Evolutionary conservation across 1,140 invertebrate genomes (phyloP), one percentile per base, ranked within the genome.

Genomic region (Drosophila varians): DNA sequence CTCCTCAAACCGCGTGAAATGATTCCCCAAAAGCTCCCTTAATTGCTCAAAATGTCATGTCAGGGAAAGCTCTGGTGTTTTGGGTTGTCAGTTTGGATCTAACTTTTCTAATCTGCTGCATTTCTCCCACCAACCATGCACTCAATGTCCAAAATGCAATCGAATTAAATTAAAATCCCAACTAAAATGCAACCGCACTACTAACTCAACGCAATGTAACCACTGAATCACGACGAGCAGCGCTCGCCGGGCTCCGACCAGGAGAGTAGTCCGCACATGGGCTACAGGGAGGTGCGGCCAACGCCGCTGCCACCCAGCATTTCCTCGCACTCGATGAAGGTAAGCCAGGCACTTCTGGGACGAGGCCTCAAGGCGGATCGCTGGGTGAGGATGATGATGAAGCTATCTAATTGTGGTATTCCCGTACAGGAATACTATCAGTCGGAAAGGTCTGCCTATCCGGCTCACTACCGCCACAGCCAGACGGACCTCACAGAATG

Each of bases 261-360:
- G 73, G 80, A 88, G 62, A 82, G 75, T 60, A 74, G 61, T 38
- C 72, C 84, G n/a, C 74, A 89, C 55, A 69, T 57, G 48, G 86
- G 78, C 53, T 90, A 86, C 47, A 71, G 86, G 68, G 88, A 91
- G 58, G 54, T 57, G 70, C 79, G 86, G 48, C 69, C 77, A 49
- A 58, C 74, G 56, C 86, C 80, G 45, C 84, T 91, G n/a, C 89
- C 89, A 31, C 88, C 90, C 47, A 91, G 90, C 74, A 88, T 89
- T 46, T 91, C 90, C 23, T 73, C 90, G 23, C 90, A 91, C 60
- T 91, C 90, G 42, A 91, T 91, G 90, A 91, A 91, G 90, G 90
- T 91, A 83, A 70, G 53, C 18, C 5, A 0, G 40, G 8, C 7
- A 3, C 4, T 14, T 6, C 8, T 11, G n/a, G 16, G n/a, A 12